phyloP scores from a whole-genome alignment of 64 coral and sea anemone genomes.

The Exaiptasia diaphana region DNA sequence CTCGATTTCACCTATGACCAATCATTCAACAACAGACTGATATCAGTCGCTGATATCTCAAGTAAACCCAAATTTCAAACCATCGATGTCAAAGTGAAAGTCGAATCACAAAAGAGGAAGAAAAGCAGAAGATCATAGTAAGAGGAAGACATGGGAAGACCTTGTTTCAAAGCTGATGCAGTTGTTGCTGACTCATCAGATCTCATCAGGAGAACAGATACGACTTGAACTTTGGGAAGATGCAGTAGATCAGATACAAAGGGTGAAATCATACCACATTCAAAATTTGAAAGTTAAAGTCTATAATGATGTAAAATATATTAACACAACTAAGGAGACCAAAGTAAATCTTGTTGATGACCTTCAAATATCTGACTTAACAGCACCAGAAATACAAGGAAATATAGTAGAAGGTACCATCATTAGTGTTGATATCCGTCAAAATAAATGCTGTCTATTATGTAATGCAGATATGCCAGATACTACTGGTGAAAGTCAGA shows the following conservation, averaged over 20 bases:
- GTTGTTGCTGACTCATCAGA: constrained; percentile 39
- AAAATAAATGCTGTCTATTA: too few relatives aligned
- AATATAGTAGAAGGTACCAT: too few relatives aligned
- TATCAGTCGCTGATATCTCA: constrained; percentile 25
- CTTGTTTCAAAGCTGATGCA: constrained; percentile 53
- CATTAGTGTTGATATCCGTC: too few relatives aligned
- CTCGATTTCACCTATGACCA: constrained; percentile 47
- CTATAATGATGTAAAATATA: constrained; percentile 11
- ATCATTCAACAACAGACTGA: constrained; percentile 48
- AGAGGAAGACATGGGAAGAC: constrained; percentile 3
- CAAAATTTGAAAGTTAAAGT: constrained; percentile 20
- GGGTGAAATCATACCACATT: too few relatives aligned
- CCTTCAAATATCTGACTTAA: too few relatives aligned
- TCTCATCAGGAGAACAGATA: constrained; percentile 15
- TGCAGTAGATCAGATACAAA: constrained; percentile 45
- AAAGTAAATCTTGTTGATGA: too few relatives aligned
- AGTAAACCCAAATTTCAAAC: constrained; percentile 36
- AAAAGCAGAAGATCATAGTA: constrained; percentile 50
- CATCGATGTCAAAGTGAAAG: constrained; percentile 56
- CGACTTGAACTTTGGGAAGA: constrained; percentile 56
- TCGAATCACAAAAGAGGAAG: constrained; percentile 50
- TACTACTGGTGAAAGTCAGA: too few relatives aligned
- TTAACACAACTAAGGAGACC: too few relatives aligned
- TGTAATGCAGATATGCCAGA: too few relatives aligned
- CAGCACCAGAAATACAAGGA: too few relatives aligned